phyloP scores from a whole-genome alignment of 2,888 invertebrate species.

The Cataglyphis livida region DNA sequence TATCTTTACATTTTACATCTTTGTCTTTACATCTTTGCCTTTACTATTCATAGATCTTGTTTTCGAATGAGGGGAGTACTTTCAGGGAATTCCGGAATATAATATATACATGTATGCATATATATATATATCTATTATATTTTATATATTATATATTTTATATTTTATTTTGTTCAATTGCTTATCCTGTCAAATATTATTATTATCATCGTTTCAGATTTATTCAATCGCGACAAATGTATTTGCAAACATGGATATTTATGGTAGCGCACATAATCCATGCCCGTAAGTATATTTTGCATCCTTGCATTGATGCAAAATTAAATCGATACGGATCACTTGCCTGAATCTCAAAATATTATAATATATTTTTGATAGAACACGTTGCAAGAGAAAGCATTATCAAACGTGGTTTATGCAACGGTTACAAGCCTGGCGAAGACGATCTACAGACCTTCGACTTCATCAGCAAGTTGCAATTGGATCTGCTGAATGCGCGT shows the following conservation, averaged over 20 bases:
- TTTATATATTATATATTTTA: neutral
- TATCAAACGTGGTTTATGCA: slow-evolving; percentile 86
- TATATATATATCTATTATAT: neutral
- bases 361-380: slow-evolving; percentile 54
- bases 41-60: no score
- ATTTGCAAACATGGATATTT: slow-evolving; percentile 68
- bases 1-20: no score
- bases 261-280: slow-evolving; percentile 59
- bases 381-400: slow-evolving; percentile 60
- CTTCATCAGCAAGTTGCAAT: slow-evolving; percentile 91
- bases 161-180: neutral
- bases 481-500: slow-evolving; percentile 88
- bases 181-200: slow-evolving; percentile 8
- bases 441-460: slow-evolving; percentile 94
- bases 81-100: no score
- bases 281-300: slow-evolving; percentile 65
- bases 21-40: no score
- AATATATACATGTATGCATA: no score
- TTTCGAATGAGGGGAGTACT: no score
- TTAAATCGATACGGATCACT: neutral
- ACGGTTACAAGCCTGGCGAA: slow-evolving; percentile 89
- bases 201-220: slow-evolving; percentile 56
- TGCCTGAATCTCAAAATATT: neutral
- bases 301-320: neutral
- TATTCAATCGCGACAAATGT: slow-evolving; percentile 59